phyloP scores from a whole-genome alignment of 2,797 vertebrate genomes.

The Etheostoma perlongum region DNA sequence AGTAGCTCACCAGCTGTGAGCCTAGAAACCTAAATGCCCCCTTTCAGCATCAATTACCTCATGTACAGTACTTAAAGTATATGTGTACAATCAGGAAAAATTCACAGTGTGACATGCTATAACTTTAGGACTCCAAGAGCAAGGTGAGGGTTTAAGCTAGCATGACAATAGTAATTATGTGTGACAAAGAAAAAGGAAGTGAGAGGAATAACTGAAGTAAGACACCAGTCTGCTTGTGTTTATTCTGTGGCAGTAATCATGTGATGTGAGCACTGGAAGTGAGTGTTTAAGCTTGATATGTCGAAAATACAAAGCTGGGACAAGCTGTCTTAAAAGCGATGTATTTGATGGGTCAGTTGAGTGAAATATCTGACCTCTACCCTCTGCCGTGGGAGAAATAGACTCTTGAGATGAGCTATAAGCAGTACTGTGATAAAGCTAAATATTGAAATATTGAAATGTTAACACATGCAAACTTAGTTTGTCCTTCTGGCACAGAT shows the following conservation, averaged over 20 bases:
- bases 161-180: slow-evolving; percentile 17
- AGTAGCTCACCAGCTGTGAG: slow-evolving; percentile 58
- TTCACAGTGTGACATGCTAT: background rate
- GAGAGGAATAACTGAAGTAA: slow-evolving; percentile 44
- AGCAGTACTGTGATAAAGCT: background rate
- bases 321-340: background rate
- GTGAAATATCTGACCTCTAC: background rate
- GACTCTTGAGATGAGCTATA: background rate
- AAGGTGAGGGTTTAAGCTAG: background rate
- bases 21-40: slow-evolving; percentile 25
- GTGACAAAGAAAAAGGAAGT: slow-evolving; percentile 60
- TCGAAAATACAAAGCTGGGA: background rate
- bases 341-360: background rate
- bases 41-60: background rate
- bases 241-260: slow-evolving; percentile 26
- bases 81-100: background rate
- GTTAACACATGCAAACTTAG: background rate
- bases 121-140: background rate
- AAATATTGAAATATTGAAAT: background rate
- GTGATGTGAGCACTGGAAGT: slow-evolving; percentile 31
- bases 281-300: slow-evolving; percentile 3
- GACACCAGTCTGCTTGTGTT: slow-evolving; percentile 29
- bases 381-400: background rate
- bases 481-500: background rate
- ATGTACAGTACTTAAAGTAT: background rate